Percentiles rank a stretch among this genome's conserved stretches.
Conservation (phyloP, 2,888 invertebrate species). For the Phorcus lineatus region DNA sequence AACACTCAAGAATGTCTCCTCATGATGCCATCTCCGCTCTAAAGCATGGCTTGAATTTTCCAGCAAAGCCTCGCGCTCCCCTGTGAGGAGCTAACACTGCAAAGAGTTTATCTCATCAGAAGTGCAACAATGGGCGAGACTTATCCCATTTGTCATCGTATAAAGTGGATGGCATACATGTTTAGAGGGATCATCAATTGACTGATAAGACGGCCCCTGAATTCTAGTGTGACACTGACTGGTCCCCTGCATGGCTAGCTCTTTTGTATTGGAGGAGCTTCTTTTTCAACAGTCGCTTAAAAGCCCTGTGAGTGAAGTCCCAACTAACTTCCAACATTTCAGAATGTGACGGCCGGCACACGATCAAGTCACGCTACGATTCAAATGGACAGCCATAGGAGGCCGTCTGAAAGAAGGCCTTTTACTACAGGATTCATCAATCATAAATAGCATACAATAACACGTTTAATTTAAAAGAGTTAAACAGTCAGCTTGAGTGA, state of each 20-base stretch:
- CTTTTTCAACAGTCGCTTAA: constrained; percentile 8
- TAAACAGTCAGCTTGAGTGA: too few species aligned
- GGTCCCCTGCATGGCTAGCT: neutral
- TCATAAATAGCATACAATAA: neutral
- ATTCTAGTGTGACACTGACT: neutral
- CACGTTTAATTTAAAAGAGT: too few species aligned
- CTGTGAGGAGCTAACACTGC: neutral
- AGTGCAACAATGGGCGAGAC: neutral
- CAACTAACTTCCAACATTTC: neutral
- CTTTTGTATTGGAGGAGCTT: neutral
- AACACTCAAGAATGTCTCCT: neutral
- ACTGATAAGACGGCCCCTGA: neutral
- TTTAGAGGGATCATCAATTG: constrained; percentile 13
- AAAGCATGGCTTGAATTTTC: neutral
- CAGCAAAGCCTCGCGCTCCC: neutral
- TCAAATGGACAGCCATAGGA: neutral
- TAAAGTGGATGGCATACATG: neutral
- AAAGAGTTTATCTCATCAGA: neutral
- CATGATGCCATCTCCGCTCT: neutral
- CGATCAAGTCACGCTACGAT: constrained; percentile 1
- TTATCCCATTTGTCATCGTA: constrained; percentile 5
- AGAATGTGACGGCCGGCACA: neutral
- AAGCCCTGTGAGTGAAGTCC: neutral
- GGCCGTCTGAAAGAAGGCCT: neutral
- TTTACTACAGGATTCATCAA: neutral